Conservation (phyloP, 2,113 vertebrate species). For the Tamias sibiricus region DNA sequence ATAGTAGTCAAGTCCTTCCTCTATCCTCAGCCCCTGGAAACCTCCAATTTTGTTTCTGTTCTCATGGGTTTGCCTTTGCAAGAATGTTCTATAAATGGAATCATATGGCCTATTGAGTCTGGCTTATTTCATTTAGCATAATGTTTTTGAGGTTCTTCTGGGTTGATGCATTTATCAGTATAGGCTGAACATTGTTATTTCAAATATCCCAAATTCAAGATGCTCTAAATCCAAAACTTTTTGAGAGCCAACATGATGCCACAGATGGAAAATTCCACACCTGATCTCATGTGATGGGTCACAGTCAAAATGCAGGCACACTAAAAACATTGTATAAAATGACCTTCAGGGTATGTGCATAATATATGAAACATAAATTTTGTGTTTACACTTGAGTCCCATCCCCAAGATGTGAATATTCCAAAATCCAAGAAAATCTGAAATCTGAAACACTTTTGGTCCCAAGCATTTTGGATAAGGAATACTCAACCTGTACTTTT, state of each 20-base stretch:
- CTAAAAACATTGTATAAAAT: not conserved
- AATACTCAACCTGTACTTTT: not conserved
- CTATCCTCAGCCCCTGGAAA: not conserved
- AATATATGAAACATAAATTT: not conserved
- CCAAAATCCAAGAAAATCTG: not conserved
- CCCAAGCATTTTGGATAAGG: not conserved
- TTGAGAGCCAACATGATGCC: too few species aligned
- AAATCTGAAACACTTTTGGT: not conserved
- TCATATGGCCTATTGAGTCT: not conserved
- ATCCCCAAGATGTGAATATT: not conserved
- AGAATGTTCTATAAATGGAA: not conserved
- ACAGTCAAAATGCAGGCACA: too few species aligned
- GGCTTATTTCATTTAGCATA: not conserved
- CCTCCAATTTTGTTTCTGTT: not conserved
- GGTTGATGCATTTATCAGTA: not conserved
- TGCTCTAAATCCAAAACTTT: too few species aligned
- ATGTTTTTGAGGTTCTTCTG: not conserved
- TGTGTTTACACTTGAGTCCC: not conserved
- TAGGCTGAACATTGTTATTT: not conserved
- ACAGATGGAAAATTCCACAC: too few species aligned
- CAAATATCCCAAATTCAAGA: not conserved
- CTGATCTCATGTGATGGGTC: not conserved
- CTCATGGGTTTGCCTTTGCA: not conserved
- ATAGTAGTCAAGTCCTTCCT: not conserved
- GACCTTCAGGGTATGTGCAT: not conserved